Percentiles rank a stretch among this genome's conserved stretches.
phyloP scores from a whole-genome alignment of 2,888 invertebrate species.

The Phasia obesa region DNA sequence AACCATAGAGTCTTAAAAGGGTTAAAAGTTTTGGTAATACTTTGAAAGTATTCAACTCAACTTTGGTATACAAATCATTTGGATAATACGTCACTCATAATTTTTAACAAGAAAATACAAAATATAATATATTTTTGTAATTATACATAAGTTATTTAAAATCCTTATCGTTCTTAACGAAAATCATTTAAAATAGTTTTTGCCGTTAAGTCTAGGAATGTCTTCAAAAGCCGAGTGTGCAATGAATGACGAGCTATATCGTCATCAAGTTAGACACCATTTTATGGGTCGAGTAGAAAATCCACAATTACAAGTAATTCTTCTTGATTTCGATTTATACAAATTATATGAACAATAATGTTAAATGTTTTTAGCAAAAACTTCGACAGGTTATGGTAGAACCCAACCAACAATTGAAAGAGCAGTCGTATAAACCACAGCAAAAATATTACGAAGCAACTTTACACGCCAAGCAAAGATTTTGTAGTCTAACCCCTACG shows the following conservation, averaged over 20 bases:
- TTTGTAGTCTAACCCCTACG: not conserved
- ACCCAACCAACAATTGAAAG: conserved; percentile 47
- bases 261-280: conserved; percentile 61
- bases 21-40: not conserved
- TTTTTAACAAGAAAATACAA: conserved; percentile 12
- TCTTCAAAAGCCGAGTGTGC: conserved; percentile 14
- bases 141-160: conserved; percentile 43
- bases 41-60: conserved; percentile 51
- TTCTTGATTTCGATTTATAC: not conserved
- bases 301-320: conserved; percentile 28
- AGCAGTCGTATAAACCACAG: conserved; percentile 32
- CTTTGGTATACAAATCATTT: conserved; percentile 61
- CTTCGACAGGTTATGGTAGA: not conserved
- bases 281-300: conserved; percentile 57
- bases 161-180: conserved; percentile 1
- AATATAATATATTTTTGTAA: conserved; percentile 38
- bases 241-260: conserved; percentile 56
- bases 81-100: not conserved
- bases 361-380: conserved; percentile 1
- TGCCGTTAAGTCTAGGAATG: conserved; percentile 15
- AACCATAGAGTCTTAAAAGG: not conserved
- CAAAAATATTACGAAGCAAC: conserved; percentile 18
- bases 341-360: not conserved
- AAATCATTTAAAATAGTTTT: not conserved
- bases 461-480: not conserved